Percentiles rank a stretch among this genome's conserved stretches.
Evolutionary conservation across 2,888 invertebrate species (phyloP).

Genomic region (Schrankia costaestrigalis): DNA sequence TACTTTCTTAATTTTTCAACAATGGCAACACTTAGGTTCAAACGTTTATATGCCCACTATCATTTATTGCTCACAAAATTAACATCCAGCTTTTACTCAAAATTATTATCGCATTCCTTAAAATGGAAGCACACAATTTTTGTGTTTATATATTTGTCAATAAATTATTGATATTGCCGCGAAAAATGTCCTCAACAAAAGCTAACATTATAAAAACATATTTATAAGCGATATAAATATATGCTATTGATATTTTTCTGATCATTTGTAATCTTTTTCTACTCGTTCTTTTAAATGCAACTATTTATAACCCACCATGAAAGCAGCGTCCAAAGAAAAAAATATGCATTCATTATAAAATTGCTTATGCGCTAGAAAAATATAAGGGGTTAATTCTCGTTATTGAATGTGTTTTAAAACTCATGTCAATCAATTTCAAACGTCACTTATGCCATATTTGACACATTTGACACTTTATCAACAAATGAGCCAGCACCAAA

Average conservation of each 20-base stretch:
- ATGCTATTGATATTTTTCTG: conserved; percentile 29
- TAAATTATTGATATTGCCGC: conserved; percentile 35
- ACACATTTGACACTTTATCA: too few relatives aligned
- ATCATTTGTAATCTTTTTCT: conserved; percentile 83
- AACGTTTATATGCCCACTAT: too few relatives aligned
- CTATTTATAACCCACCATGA: conserved; percentile 77
- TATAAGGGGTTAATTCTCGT: too few relatives aligned
- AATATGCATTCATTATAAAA: conserved; percentile 44
- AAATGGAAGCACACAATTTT: conserved; percentile 66
- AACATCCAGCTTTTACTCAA: too few relatives aligned
- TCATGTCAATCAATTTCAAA: too few relatives aligned
- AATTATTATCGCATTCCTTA: conserved; percentile 45
- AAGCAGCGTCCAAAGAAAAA: conserved; percentile 76
- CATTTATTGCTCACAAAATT: too few relatives aligned
- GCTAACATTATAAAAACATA: conserved; percentile 50
- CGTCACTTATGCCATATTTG: too few relatives aligned
- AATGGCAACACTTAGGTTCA: conserved; percentile 35
- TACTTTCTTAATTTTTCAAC: conserved; percentile 25
- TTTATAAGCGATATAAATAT: conserved; percentile 32
- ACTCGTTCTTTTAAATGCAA: conserved; percentile 81
- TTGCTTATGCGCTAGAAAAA: conserved; percentile 20
- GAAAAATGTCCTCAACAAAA: conserved; percentile 42
- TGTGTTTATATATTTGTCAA: conserved; percentile 25
- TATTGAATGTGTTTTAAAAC: too few relatives aligned
- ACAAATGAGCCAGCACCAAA: too few relatives aligned